Conservation (phyloP, 2,797 vertebrate genomes). For the Typhlichthys subterraneus region DNA sequence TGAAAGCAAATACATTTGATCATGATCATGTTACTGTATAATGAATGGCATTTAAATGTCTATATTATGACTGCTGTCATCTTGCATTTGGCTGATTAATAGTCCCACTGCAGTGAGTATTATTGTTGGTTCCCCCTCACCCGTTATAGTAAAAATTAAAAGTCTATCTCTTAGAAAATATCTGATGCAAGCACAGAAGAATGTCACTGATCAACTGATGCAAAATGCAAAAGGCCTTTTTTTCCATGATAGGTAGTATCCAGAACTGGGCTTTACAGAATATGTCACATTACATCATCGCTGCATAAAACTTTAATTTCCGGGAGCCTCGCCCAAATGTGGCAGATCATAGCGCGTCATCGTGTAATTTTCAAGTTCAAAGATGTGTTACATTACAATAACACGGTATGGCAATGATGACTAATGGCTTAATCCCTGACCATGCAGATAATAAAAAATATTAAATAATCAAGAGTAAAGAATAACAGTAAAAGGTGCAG, state of each 20-base stretch:
- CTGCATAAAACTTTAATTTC: constrained; percentile 41
- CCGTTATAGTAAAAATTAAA: too few species aligned
- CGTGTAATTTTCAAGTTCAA: too few species aligned
- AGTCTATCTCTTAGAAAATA: not conserved
- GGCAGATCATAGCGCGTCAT: constrained; percentile 12
- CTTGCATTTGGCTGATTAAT: constrained; percentile 12
- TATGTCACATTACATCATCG: constrained; percentile 21
- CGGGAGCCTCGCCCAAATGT: constrained; percentile 27
- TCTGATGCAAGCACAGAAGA: not conserved
- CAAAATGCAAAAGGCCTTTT: not conserved
- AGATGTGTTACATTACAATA: too few species aligned
- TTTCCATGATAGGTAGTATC: constrained; percentile 1
- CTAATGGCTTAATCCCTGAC: too few species aligned
- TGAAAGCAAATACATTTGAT: not conserved
- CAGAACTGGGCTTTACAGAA: constrained; percentile 16
- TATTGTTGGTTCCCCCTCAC: not conserved
- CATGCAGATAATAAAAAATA: too few species aligned
- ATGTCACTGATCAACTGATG: not conserved
- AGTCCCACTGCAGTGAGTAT: not conserved
- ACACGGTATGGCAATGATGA: too few species aligned
- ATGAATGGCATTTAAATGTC: not conserved
- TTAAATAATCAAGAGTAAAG: too few species aligned
- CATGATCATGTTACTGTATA: too few species aligned
- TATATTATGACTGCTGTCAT: too few species aligned
- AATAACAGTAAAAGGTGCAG: too few species aligned